A percentile compares a stretch with the other conserved stretches of the same genome.
Evolutionary conservation across 2,113 vertebrate species (phyloP).

Genomic region (Salvator merianae): DNA sequence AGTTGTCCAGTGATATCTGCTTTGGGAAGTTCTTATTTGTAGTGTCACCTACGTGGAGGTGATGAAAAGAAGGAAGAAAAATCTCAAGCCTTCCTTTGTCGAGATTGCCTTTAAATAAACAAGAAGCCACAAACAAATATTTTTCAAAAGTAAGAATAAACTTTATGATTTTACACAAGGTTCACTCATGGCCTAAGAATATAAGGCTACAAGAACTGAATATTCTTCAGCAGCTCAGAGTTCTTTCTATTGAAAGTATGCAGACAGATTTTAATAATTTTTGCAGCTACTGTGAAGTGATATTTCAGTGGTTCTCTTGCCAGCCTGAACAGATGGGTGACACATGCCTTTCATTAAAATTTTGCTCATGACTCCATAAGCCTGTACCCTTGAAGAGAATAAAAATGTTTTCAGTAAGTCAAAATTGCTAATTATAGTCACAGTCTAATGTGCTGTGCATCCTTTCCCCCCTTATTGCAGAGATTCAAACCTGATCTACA

Average conservation of each 20-base stretch:
- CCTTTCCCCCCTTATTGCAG: not conserved
- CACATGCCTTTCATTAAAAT: conserved; percentile 43
- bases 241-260: not conserved
- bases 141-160: not conserved
- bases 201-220: not conserved
- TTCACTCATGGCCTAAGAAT: conserved; percentile 12
- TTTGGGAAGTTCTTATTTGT: not conserved
- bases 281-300: not conserved
- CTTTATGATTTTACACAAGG: conserved; percentile 5
- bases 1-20: not conserved
- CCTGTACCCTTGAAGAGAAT: not conserved
- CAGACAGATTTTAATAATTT: not conserved
- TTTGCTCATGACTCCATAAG: conserved; percentile 5
- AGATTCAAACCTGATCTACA: not conserved
- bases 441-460: not conserved
- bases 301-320: not conserved
- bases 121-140: not conserved
- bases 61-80: not conserved
- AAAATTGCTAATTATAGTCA: conserved; percentile 15
- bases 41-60: not conserved
- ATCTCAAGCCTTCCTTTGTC: not conserved
- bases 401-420: conserved; percentile 12
- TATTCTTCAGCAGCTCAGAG: not conserved
- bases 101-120: not conserved
- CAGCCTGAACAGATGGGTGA: conserved; percentile 31